phyloP scores from a whole-genome alignment of 2,113 vertebrate species.

The Dasyurus viverrinus region DNA sequence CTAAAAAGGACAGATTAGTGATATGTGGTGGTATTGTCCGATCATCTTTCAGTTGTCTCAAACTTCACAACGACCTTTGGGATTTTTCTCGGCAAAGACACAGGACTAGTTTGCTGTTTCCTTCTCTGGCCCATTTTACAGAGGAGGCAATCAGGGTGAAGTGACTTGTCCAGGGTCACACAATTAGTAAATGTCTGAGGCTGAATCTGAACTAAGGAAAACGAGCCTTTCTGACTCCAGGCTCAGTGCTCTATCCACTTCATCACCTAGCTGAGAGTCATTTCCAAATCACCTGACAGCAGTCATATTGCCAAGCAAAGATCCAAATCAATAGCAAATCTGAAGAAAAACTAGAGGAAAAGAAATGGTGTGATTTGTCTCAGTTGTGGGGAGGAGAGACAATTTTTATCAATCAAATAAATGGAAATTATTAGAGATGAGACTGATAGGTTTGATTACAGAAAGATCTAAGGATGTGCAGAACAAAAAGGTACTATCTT shows the following conservation, averaged over 20 bases:
- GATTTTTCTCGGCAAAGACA: neutral
- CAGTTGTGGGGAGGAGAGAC: neutral
- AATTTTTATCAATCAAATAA: neutral
- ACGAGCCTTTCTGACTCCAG: neutral
- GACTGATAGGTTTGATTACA: neutral
- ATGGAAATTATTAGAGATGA: neutral
- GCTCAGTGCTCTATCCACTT: neutral
- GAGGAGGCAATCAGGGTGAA: neutral
- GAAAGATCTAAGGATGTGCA: neutral
- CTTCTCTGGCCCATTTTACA: neutral
- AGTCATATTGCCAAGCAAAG: neutral
- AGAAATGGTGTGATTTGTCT: neutral
- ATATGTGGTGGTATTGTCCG: neutral
- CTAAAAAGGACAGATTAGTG: neutral
- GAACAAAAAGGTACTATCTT: neutral
- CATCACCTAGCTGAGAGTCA: neutral
- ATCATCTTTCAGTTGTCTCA: neutral
- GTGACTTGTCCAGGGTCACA: neutral
- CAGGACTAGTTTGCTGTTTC: neutral
- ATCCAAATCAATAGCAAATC: neutral
- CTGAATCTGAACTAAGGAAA: neutral
- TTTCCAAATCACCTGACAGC: neutral
- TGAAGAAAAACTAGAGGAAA: neutral
- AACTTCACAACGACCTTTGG: neutral
- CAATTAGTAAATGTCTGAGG: neutral